Conservation (phyloP, 2,797 vertebrate genomes). For the Tamandua tetradactyla region DNA sequence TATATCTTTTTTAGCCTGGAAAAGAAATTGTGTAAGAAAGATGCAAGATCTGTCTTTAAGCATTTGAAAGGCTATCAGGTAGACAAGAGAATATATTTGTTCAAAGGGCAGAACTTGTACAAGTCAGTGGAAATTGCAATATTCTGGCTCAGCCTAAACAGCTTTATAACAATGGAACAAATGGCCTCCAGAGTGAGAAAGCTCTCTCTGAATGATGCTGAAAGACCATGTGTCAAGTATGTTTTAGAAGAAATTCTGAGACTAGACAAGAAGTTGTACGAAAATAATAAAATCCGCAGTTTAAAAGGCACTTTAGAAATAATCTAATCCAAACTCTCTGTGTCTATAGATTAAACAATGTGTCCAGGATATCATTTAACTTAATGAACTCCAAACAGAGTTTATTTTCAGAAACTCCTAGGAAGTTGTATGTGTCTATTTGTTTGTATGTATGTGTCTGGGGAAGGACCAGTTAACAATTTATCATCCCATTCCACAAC, state of each 20-base stretch:
- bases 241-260: neutral
- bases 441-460: neutral
- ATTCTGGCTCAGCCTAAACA: neutral
- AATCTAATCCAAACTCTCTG: neutral
- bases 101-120: neutral
- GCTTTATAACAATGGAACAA: neutral
- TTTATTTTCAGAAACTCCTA: neutral
- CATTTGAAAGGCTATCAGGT: neutral
- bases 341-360: neutral
- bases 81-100: neutral
- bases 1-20: constrained; percentile 19
- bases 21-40: constrained; percentile 19
- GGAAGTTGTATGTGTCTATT: neutral
- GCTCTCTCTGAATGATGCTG: neutral
- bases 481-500: neutral
- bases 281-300: neutral
- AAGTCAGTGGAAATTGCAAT: neutral
- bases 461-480: neutral
- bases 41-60: neutral
- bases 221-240: neutral
- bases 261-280: neutral
- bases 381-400: neutral
- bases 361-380: neutral
- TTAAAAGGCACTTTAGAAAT: neutral
- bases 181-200: neutral